Percentiles rank a stretch among this genome's conserved stretches.
These are phyloP conservation scores for Tipula vernalis DNA, from an alignment of 2,888 invertebrate species.

Conservation along the genomic window DNA sequence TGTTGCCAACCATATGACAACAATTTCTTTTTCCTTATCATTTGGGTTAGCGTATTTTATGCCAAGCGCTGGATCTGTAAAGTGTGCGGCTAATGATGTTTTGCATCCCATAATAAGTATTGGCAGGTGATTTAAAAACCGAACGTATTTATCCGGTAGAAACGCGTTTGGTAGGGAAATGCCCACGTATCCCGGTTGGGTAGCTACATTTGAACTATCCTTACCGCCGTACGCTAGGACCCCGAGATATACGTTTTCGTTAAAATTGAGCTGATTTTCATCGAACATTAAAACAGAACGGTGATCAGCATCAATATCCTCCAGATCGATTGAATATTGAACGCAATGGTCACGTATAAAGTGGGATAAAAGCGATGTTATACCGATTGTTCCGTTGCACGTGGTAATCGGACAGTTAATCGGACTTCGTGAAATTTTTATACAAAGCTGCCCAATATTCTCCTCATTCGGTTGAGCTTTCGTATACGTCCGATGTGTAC, in stretches of 20 bases:
- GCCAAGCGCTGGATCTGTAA: not conserved
- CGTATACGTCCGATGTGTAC: not conserved
- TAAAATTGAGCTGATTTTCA: slow-evolving; percentile 18
- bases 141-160: slow-evolving; percentile 21
- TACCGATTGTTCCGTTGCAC: slow-evolving; percentile 22
- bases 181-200: slow-evolving; percentile 21
- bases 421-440: slow-evolving; percentile 17
- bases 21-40: slow-evolving; percentile 19
- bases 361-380: slow-evolving; percentile 24
- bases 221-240: slow-evolving; percentile 24
- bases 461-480: not conserved
- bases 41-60: slow-evolving; percentile 14
- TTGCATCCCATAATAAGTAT: slow-evolving; percentile 24
- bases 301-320: slow-evolving; percentile 20
- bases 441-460: not conserved
- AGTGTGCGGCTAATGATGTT: slow-evolving; percentile 16
- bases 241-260: slow-evolving; percentile 23
- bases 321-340: slow-evolving; percentile 16
- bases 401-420: slow-evolving; percentile 23
- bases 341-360: slow-evolving; percentile 22
- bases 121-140: slow-evolving; percentile 23
- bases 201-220: not conserved
- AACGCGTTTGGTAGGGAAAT: slow-evolving; percentile 24
- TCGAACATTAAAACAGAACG: slow-evolving; percentile 22
- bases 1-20: slow-evolving; percentile 23